Evolutionary conservation across 2,888 invertebrate species (phyloP).

Genomic region (Agrilus mali): DNA sequence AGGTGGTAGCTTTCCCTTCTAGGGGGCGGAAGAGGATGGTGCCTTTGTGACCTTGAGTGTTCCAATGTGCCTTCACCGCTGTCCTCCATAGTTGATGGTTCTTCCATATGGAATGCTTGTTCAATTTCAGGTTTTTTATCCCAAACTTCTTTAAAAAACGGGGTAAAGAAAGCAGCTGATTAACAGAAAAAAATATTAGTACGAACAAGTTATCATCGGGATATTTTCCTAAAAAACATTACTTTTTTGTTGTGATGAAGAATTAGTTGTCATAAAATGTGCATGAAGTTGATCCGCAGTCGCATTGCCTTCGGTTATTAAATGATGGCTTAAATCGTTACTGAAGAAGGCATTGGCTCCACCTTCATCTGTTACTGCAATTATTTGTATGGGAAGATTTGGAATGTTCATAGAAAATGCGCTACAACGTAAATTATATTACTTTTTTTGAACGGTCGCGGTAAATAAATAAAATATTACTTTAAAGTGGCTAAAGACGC

Average conservation of each 20-base stretch:
- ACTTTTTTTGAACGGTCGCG: conserved; percentile 3
- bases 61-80: conserved; percentile 60
- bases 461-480: conserved; percentile 37
- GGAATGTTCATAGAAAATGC: conserved; percentile 89
- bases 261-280: conserved; percentile 84
- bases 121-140: conserved; percentile 92
- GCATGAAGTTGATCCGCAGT: conserved; percentile 81
- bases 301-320: conserved; percentile 88
- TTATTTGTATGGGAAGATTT: conserved; percentile 84
- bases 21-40: conserved; percentile 52
- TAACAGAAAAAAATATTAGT: conserved; percentile 14
- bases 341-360: conserved; percentile 84
- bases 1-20: conserved; percentile 68
- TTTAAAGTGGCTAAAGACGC: conserved; percentile 86
- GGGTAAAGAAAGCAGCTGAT: conserved; percentile 84
- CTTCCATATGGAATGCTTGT: conserved; percentile 81
- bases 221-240: conserved; percentile 22
- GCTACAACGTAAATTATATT: conserved; percentile 37
- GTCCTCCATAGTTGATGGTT: conserved; percentile 44
- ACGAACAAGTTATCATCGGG: not conserved
- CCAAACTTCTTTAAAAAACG: conserved; percentile 94
- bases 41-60: conserved; percentile 52
- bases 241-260: conserved; percentile 79
- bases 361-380: conserved; percentile 83
- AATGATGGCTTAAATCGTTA: conserved; percentile 75